These are phyloP conservation scores for Hemicrepidius hirtus DNA, from an alignment of 2,888 invertebrate genomes.

Conservation along the genomic window DNA sequence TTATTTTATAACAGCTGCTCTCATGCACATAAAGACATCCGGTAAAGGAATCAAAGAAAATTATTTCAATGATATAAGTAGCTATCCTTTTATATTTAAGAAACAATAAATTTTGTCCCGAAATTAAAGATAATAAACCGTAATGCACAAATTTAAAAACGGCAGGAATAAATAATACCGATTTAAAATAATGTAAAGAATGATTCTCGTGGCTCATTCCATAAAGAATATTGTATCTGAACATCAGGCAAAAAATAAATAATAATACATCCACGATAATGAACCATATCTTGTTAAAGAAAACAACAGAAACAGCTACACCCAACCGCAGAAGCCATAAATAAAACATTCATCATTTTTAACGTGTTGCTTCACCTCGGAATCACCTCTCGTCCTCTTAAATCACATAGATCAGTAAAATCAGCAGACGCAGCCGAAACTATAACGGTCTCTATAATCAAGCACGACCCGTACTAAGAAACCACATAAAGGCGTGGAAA, in stretches of 20 bases:
- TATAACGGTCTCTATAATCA: slow-evolving; percentile 41
- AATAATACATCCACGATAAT: slow-evolving; percentile 30
- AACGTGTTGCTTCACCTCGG: slow-evolving; percentile 45
- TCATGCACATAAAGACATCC: slow-evolving; percentile 51
- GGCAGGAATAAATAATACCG: background rate
- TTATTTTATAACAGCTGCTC: slow-evolving; percentile 41
- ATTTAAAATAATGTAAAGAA: background rate
- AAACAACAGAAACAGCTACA: slow-evolving; percentile 30
- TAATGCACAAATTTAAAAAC: background rate
- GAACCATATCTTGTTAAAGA: slow-evolving; percentile 40
- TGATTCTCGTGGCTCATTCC: slow-evolving; percentile 15
- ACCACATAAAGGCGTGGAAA: slow-evolving; percentile 44
- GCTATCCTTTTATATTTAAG: background rate
- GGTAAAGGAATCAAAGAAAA: slow-evolving; percentile 36
- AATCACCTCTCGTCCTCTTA: slow-evolving; percentile 38
- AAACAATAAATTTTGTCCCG: too few relatives aligned
- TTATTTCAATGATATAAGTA: slow-evolving; percentile 2
- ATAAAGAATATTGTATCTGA: background rate
- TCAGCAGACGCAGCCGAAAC: slow-evolving; percentile 34
- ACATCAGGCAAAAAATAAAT: slow-evolving; percentile 5
- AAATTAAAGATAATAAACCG: too few relatives aligned
- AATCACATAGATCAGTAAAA: slow-evolving; percentile 37
- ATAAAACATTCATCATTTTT: slow-evolving; percentile 49
- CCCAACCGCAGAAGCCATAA: slow-evolving; percentile 49
- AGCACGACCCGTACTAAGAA: slow-evolving; percentile 35